A percentile compares a stretch with the other conserved stretches of the same genome.
Conservation (phyloP, 2,113 vertebrate species). For the Spilogale gracilis region DNA sequence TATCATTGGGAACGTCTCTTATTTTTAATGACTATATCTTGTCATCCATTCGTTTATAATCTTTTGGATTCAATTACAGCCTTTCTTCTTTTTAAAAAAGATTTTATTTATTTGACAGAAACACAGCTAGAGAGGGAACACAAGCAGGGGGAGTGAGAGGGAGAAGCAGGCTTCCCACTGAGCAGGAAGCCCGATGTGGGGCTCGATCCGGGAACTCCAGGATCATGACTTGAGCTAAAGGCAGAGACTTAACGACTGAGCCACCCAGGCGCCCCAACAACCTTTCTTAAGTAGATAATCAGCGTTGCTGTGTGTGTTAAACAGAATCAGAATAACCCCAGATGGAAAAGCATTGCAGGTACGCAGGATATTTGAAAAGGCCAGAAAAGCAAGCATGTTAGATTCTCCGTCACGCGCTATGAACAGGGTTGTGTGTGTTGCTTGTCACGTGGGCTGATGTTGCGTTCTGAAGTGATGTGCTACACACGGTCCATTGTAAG, state of each 20-base stretch:
- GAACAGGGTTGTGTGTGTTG: background rate
- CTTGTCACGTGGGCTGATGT: background rate
- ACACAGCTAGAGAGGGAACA: no score
- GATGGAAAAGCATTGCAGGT: background rate
- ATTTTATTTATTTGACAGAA: no score
- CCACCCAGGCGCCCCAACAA: no score
- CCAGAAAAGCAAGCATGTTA: background rate
- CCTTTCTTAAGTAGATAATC: background rate
- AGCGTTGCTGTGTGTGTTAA: background rate
- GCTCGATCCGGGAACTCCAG: no score
- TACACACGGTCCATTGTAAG: background rate
- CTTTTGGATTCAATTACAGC: slow-evolving; percentile 20
- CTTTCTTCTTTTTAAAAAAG: background rate
- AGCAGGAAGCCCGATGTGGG: no score
- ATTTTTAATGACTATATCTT: background rate
- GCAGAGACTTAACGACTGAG: no score
- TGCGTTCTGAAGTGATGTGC: background rate
- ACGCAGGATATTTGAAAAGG: background rate
- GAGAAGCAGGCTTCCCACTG: no score
- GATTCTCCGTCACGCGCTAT: no score
- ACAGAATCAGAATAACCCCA: background rate
- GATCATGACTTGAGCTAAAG: no score
- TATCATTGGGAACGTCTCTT: background rate
- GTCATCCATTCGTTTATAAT: slow-evolving; percentile 47
- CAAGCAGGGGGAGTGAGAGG: no score